A percentile compares a stretch with the other conserved stretches of the same genome.
phyloP scores from a whole-genome alignment of 2,888 invertebrate genomes.

The Crioceris asparagi region DNA sequence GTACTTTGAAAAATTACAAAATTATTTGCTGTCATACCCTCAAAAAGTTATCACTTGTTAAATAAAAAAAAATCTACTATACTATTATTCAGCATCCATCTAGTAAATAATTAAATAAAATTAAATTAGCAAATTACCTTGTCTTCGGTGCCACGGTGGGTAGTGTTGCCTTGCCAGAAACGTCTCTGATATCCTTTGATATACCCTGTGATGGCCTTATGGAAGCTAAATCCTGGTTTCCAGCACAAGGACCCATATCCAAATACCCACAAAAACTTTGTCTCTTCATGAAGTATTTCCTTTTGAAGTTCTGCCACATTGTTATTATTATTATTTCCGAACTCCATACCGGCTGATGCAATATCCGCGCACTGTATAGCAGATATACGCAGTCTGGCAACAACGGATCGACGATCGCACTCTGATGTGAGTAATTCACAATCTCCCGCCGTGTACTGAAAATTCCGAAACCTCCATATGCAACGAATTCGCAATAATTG shows the following conservation, averaged over 20 bases:
- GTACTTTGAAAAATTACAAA: too few relatives aligned
- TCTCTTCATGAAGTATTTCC: slow-evolving; percentile 31
- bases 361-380: too few relatives aligned
- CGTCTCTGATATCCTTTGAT: slow-evolving; percentile 69
- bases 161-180: slow-evolving; percentile 89
- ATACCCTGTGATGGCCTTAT: slow-evolving; percentile 70
- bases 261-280: slow-evolving; percentile 72
- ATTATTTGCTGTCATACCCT: background rate
- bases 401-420: too few relatives aligned
- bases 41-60: background rate
- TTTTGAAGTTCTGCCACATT: slow-evolving; percentile 24
- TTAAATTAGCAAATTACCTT: slow-evolving; percentile 47
- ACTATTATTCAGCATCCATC: background rate
- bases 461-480: too few relatives aligned
- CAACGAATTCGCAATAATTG: too few relatives aligned
- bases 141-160: slow-evolving; percentile 63
- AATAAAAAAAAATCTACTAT: background rate
- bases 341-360: slow-evolving; percentile 19
- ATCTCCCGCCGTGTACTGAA: too few relatives aligned
- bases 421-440: too few relatives aligned
- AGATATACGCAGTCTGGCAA: too few relatives aligned
- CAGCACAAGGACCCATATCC: slow-evolving; percentile 94
- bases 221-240: slow-evolving; percentile 85
- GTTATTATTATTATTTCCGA: too few relatives aligned
- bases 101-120: too few relatives aligned